Evolutionary conservation across 1,140 invertebrate species (phyloP), one percentile per base, ranked within the genome.

Genomic region (Drosophila littoralis): DNA sequence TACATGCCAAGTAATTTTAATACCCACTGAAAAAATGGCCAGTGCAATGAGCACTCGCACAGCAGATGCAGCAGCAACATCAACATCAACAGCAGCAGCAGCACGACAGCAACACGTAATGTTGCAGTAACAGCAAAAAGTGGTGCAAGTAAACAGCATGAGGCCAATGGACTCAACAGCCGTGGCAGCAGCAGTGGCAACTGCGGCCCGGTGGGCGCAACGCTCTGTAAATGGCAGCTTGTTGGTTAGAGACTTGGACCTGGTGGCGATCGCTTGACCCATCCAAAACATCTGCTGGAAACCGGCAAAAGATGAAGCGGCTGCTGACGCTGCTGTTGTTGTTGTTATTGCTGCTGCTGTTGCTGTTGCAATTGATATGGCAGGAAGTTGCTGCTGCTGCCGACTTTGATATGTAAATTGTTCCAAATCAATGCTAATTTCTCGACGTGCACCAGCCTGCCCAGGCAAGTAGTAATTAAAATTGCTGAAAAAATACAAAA

Each of bases 1-100:
- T 88, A 88, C 84, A 89, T 88, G 76, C 79, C 84, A 75, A 88
- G 84, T 88, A 80, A 88, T 88, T 88, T 88, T 69, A 88, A 88
- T 88, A 79, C 72, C 74, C 76, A 81, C 64, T 75, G 75, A 85
- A 83, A 71, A 69, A 57, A 69, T 57, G 61, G 58, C 33, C 75
- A 82, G 74, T 68, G 81, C 77, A 81, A 45, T 85, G 81, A 83
- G 81, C 80, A 83, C 77, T 79, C 67, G 64, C 70, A 74, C 61
- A 80, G 46, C 63, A 67, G 63, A 61, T 74, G 22, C 61, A 77
- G 22, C 61, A 67, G 12, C 63, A 63, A 22, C 68, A 64, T 10
- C 72, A 59, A 8, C 46, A 32, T 13, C 52, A 42, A 17, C 58
- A 40, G 42, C 58, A 40, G 10, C 66, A 59, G 36, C 50, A 32